A percentile compares a stretch with the other conserved stretches of the same genome.
Conservation (phyloP, 1,140 invertebrate genomes). For the Musca vetustissima region DNA sequence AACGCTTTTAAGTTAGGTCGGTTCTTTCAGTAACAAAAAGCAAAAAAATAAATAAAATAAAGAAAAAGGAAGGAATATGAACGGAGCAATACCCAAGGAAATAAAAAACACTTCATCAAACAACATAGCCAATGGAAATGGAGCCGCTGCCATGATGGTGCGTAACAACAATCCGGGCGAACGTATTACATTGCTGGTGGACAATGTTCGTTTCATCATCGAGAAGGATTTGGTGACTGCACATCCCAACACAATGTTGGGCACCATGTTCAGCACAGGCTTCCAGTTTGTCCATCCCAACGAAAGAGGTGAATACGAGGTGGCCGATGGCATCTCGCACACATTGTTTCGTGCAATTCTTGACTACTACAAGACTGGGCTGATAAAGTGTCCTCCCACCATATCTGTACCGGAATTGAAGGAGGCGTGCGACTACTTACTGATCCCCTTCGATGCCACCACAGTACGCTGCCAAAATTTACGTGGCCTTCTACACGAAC, state of each 20-base stretch:
- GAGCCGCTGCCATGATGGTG: background rate
- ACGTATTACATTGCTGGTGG: slow-evolving; percentile 85
- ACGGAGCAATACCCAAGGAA: slow-evolving; percentile 18
- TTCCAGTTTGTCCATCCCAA: slow-evolving; percentile 92
- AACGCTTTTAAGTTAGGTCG: too few relatives aligned
- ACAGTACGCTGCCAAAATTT: slow-evolving; percentile 96
- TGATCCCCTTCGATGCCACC: slow-evolving; percentile 95
- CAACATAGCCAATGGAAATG: background rate
- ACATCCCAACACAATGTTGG: slow-evolving; percentile 91
- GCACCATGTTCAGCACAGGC: slow-evolving; percentile 95
- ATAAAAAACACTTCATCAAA: background rate
- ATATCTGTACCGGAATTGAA: slow-evolving; percentile 91
- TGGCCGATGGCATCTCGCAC: slow-evolving; percentile 97
- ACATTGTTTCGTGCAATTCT: slow-evolving; percentile 94
- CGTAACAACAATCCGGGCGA: slow-evolving; percentile 35
- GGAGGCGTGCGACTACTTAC: slow-evolving; percentile 97
- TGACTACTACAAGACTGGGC: slow-evolving; percentile 90
- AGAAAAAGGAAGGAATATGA: background rate
- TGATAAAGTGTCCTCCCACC: slow-evolving; percentile 80
- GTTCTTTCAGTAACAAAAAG: too few relatives aligned
- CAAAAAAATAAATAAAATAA: background rate
- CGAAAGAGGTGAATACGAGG: slow-evolving; percentile 94
- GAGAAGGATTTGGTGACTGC: slow-evolving; percentile 89
- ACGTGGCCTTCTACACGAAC: slow-evolving; percentile 91
- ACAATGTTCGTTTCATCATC: slow-evolving; percentile 89